These are phyloP conservation scores for Tenebrio molitor DNA, from an alignment of 1,140 invertebrate species.

Conservation along the genomic window DNA sequence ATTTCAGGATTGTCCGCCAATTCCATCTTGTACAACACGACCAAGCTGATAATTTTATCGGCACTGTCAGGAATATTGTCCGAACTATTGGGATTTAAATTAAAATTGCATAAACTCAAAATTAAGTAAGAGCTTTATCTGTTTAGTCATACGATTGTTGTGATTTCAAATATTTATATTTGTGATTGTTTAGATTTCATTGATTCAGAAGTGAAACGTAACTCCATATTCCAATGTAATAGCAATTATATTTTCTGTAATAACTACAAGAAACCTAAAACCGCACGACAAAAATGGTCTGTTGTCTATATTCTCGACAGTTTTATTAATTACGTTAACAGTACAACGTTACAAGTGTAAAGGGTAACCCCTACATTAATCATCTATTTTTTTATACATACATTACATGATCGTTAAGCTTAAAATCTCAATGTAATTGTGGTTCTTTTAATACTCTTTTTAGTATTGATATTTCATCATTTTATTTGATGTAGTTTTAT, in stretches of 20 bases:
- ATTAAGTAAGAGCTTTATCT: constrained; percentile 71
- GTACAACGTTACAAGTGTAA: neutral
- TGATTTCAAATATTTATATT: constrained; percentile 30
- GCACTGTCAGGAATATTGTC: constrained; percentile 95
- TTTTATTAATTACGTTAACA: neutral
- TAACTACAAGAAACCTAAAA: constrained; percentile 2
- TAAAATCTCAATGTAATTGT: neutral
- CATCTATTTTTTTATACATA: too few relatives aligned
- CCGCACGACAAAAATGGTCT: too few relatives aligned
- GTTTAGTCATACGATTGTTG: constrained; percentile 22
- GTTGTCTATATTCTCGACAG: constrained; percentile 14
- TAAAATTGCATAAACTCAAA: constrained; percentile 98
- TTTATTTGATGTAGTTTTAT: neutral
- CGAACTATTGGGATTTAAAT: constrained; percentile 95
- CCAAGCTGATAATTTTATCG: constrained; percentile 94
- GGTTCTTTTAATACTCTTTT: neutral
- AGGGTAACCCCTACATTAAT: constrained; percentile 27
- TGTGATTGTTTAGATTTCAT: neutral
- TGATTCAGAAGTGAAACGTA: neutral
- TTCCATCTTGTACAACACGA: constrained; percentile 95
- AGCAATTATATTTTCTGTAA: constrained; percentile 3
- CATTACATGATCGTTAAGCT: neutral
- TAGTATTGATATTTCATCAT: neutral
- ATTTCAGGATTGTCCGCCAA: constrained; percentile 96
- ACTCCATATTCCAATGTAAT: neutral